Evolutionary conservation across 2,888 invertebrate genomes (phyloP).

Genomic region (Pocota personata): DNA sequence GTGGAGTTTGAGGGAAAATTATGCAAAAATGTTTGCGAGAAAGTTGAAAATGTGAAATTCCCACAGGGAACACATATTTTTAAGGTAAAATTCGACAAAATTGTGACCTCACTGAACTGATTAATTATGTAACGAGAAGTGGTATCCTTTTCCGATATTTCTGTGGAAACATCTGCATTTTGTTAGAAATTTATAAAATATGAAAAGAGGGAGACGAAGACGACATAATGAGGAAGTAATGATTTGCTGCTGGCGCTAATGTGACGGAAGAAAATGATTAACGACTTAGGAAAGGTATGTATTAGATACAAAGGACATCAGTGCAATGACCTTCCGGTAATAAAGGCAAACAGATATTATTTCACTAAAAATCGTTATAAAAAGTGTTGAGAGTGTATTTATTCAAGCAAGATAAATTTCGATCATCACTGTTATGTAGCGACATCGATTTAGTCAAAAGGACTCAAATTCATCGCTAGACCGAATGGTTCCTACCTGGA

Average conservation of each 20-base stretch:
- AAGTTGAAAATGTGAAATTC: constrained; percentile 55
- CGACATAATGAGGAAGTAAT: constrained; percentile 29
- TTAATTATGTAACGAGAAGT: constrained; percentile 28
- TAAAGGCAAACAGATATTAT: too few relatives aligned
- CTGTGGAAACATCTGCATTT: constrained; percentile 40
- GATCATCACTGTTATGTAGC: too few relatives aligned
- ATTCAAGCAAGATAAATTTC: too few relatives aligned
- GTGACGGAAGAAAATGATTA: constrained; percentile 38
- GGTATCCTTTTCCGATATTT: not conserved
- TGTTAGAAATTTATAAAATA: not conserved
- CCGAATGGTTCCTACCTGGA: too few relatives aligned
- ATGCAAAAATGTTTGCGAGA: constrained; percentile 66
- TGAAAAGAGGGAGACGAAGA: not conserved
- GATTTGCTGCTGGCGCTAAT: constrained; percentile 24
- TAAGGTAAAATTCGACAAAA: not conserved
- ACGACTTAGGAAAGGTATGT: not conserved
- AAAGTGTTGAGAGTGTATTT: too few relatives aligned
- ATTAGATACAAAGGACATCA: not conserved
- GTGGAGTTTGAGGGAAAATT: not conserved
- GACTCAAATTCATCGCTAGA: too few relatives aligned
- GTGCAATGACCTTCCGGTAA: not conserved
- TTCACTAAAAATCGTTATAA: too few relatives aligned
- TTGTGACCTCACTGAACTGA: constrained; percentile 25
- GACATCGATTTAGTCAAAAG: too few relatives aligned
- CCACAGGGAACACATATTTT: constrained; percentile 39